Base-by-base conservation (phyloP, 2,113 vertebrate species). In the Mustela nigripes region DNA sequence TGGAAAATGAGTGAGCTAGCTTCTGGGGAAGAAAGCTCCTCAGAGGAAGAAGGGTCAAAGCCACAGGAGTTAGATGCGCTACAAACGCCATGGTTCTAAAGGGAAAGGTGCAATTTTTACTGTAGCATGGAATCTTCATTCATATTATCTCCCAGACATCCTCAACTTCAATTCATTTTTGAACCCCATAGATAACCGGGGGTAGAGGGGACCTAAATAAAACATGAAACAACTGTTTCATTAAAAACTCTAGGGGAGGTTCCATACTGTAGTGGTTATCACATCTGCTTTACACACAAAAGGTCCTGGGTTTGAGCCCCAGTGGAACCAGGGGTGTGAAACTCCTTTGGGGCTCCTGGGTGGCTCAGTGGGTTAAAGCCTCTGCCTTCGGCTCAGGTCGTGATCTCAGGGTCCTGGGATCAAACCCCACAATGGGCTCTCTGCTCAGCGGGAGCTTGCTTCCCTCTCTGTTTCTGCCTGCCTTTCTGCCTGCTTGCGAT, bases 221-320 rank as follows among this genome's bases (percentile, higher is more conserved):
- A 84, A 89, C 4, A 90, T 22, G 15, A 89, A 83, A 74, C 12
- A 56, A 83, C 8, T 3, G 1, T 73, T 2, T 87, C 31, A 53
- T 8, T 88, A 89, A 63, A 91, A 81, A 26, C n/a, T 58, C 53
- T 56, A 56, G 0, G 3, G 4, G 1, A 5, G 99, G 99, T 99
- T 99, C 99, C 99, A 99, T 99, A 99, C 99, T 99, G 99, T 99
- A 99, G 99, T 98, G 99, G 99, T 99, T 99, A 99, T 99, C 99
- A 99, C 99, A 99, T 99, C 99, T 99, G 99, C 99, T 99, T 99
- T 99, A 99, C 99, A 99, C 99, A 99, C 99, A 99, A 99, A 99
- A 99, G 99, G 99, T 99, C 99, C 99, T 99, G 99, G 99, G 99
- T 99, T 99, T 99, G 99, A 99, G 98, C 99, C 99, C 99, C 99